Conservation (phyloP, 2,888 invertebrate genomes). For the Parelbella ahira region DNA sequence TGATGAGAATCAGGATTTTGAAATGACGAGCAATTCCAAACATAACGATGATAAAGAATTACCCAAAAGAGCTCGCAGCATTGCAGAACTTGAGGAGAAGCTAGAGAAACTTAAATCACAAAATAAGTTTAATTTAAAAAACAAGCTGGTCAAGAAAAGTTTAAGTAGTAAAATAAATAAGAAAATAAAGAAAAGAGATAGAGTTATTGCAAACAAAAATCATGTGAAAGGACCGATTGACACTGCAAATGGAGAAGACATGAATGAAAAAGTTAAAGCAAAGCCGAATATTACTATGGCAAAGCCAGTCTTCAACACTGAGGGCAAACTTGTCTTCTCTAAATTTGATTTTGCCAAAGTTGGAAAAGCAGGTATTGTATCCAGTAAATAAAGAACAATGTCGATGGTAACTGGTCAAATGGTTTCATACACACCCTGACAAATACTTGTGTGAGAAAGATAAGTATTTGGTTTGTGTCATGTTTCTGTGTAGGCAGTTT, state of each 20-base stretch:
- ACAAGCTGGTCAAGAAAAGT: constrained; percentile 83
- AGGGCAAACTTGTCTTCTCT: constrained; percentile 93
- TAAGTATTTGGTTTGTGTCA: no score
- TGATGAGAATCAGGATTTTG: constrained; percentile 62
- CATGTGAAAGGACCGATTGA: constrained; percentile 34
- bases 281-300: constrained; percentile 60
- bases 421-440: no score
- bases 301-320: constrained; percentile 90
- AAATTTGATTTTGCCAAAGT: constrained; percentile 93
- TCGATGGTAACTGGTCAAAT: no score
- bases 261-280: constrained; percentile 35
- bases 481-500: no score
- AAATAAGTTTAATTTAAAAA: constrained; percentile 82
- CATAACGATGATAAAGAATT: constrained; percentile 46
- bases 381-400: no score
- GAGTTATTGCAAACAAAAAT: constrained; percentile 45
- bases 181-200: constrained; percentile 82
- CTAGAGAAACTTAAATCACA: constrained; percentile 82
- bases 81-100: constrained; percentile 83
- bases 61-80: constrained; percentile 79
- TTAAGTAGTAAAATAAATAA: constrained; percentile 84
- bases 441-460: no score
- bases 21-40: constrained; percentile 48
- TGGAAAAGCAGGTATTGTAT: constrained; percentile 82
- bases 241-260: constrained; percentile 25